phyloP scores from a whole-genome alignment of 1,140 invertebrate species.

The Magallana gigas region DNA sequence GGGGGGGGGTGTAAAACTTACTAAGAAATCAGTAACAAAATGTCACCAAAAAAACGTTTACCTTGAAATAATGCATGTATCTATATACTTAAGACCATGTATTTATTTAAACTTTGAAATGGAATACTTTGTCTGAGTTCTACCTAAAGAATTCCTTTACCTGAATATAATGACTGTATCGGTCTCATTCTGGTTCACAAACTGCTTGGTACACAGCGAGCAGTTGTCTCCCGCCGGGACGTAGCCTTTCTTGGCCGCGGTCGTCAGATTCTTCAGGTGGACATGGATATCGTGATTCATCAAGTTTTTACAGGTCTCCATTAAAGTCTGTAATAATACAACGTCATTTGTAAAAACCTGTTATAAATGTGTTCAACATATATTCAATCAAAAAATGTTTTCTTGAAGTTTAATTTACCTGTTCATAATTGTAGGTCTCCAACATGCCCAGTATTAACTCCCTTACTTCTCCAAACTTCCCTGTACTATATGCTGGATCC shows the following conservation, averaged over 20 bases:
- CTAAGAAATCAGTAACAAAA: too few species aligned
- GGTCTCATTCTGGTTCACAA: constrained; percentile 62
- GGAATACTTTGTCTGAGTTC: too few species aligned
- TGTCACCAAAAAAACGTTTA: too few species aligned
- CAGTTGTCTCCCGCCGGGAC: constrained; percentile 75
- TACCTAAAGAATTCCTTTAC: constrained; percentile 54
- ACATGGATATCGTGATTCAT: constrained; percentile 79
- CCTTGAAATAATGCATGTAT: too few species aligned
- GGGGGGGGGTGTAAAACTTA: too few species aligned
- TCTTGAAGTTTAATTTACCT: constrained; percentile 62
- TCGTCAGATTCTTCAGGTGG: constrained; percentile 74
- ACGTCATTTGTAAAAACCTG: not conserved
- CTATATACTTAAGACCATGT: too few species aligned
- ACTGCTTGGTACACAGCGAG: constrained; percentile 74
- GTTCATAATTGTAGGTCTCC: constrained; percentile 83
- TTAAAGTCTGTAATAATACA: constrained; percentile 74
- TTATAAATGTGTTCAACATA: too few species aligned
- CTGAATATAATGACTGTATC: constrained; percentile 77
- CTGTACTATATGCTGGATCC: constrained; percentile 81
- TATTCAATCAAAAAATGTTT: too few species aligned
- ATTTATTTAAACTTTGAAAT: too few species aligned
- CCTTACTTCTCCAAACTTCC: constrained; percentile 82
- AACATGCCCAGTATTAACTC: constrained; percentile 82
- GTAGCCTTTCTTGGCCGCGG: constrained; percentile 73
- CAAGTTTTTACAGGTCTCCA: constrained; percentile 79